Conservation (phyloP, 2,113 vertebrate genomes). For the Physeter macrocephalus region DNA sequence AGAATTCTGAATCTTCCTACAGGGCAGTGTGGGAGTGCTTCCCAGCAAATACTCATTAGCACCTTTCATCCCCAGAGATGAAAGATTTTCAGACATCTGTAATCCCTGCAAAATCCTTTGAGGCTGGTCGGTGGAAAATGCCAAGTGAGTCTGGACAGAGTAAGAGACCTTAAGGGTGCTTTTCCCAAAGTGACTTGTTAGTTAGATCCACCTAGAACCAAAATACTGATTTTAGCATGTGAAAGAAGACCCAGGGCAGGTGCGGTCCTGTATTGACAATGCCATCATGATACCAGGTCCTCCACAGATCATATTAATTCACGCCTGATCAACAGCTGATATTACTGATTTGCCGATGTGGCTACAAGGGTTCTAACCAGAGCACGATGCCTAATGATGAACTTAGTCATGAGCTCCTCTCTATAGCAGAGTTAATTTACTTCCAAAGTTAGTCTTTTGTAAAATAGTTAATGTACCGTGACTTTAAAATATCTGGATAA, state of each 20-base stretch:
- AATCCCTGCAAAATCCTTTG: constrained; percentile 37
- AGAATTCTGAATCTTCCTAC: background rate
- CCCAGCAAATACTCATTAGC: constrained; percentile 47
- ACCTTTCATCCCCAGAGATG: constrained; percentile 65
- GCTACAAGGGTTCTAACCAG: background rate
- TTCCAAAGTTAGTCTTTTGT: background rate
- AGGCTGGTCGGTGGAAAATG: background rate
- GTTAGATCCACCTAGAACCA: fast-evolving
- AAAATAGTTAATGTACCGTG: background rate
- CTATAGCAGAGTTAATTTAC: background rate
- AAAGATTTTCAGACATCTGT: constrained; percentile 26
- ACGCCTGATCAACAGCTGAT: too few species aligned
- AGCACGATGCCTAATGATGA: background rate
- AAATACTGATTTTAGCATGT: background rate
- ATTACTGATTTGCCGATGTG: background rate
- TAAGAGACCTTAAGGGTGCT: background rate
- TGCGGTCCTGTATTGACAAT: fast-evolving
- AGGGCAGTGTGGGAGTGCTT: constrained; percentile 34
- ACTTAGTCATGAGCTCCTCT: too few species aligned
- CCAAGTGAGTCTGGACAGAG: background rate
- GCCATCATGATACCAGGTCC: fast-evolving
- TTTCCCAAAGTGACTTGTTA: background rate
- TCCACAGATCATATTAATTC: fast-evolving
- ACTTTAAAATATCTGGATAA: background rate
- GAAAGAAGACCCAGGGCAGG: fast-evolving